phyloP scores from a whole-genome alignment of 2,797 vertebrate species.

The Toxotes lorentzi region DNA sequence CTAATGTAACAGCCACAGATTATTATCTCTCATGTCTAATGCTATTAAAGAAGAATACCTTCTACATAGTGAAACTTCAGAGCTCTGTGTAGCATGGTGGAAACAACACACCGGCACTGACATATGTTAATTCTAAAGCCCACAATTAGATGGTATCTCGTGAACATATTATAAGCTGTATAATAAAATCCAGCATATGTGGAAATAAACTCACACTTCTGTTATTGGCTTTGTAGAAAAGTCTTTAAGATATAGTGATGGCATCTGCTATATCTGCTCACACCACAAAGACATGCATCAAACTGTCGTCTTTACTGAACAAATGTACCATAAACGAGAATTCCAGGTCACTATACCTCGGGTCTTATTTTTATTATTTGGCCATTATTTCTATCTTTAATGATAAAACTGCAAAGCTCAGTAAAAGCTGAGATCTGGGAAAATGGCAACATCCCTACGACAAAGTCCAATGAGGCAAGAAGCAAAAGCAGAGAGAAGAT shows the following conservation, averaged over 20 bases:
- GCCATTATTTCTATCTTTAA: too few relatives aligned
- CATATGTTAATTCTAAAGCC: not conserved
- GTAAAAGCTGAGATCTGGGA: not conserved
- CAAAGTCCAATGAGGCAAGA: not conserved
- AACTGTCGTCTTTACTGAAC: not conserved
- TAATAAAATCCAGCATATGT: not conserved
- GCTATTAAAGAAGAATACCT: not conserved
- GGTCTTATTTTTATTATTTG: not conserved
- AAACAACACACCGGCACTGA: not conserved
- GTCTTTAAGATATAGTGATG: not conserved
- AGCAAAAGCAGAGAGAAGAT: not conserved
- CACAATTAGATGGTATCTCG: not conserved
- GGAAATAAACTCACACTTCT: not conserved
- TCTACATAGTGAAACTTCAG: not conserved
- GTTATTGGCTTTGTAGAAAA: not conserved
- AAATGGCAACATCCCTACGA: not conserved
- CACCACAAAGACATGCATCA: not conserved
- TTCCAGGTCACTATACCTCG: not conserved
- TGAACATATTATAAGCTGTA: not conserved
- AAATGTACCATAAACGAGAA: not conserved
- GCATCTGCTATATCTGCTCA: not conserved
- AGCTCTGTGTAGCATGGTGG: not conserved
- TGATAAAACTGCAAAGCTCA: not conserved
- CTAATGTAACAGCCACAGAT: conserved; percentile 7
- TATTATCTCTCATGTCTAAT: not conserved